Base-by-base conservation (phyloP, 2,888 invertebrate species). In the Lydus trimaculatus region DNA sequence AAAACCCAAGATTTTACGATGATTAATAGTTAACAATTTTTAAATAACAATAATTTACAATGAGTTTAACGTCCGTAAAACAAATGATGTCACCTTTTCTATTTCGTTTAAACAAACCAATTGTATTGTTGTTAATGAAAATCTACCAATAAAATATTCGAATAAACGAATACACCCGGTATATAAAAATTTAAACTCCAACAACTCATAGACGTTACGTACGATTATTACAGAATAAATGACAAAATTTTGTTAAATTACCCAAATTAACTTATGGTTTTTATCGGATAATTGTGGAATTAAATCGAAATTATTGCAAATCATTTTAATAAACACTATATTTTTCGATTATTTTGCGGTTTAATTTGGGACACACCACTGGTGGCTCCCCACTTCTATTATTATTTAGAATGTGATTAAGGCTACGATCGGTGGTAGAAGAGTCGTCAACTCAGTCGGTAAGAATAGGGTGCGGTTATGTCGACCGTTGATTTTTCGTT, bases 381-480 rank as follows among this genome's bases (percentile, higher is more conserved):
- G 48, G 8, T 3, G 8, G 20, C 9, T 8, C 20, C 20, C 43
- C n/a, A 9, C 20, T 20, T 20, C 9, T 2, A 3, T 4, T 20
- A 11, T 20, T 48, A 11, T 1, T 2, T n/a, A n/a, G n/a, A n/a
- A n/a, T 43, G 43, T 43, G 43, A 17, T 8, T 43, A 43, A 43
- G 43, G 43, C 3, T 43, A 43, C 43, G 43, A 13, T 8, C 13
- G 3, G 7, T 8, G 1, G 43, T 43, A n/a, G 43, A 15, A 15
- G 39, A 15, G n/a, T n/a, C n/a, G n/a, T n/a, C n/a, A 39, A 25
- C 63, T 63, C 69, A 17, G 79, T 76, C 79, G 80, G 79, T 78
- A 78, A 75, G 63, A 69, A 67, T 74, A 78, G 80, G 79, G 79
- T 74, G 80, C 77, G 78, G 78, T 73, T 78, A 73, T 72, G 72